Evolutionary conservation across 2,113 vertebrate species (phyloP), one percentile per base, ranked within the genome.

Genomic region (Clarias macrocephalus): DNA sequence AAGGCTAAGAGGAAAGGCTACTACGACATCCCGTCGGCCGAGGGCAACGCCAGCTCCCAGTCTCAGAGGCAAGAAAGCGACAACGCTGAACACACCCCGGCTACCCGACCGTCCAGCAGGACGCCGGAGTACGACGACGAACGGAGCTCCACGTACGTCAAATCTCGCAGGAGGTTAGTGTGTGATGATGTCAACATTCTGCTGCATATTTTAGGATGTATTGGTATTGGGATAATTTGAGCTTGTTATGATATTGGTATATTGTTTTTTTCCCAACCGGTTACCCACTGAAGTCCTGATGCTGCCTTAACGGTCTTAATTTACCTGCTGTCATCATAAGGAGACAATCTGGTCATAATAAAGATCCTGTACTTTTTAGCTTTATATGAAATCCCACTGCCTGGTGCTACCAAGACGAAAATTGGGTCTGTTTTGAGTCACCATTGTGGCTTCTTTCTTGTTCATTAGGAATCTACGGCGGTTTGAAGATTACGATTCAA

Each of bases 1-100:
- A 99, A 99, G 92, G 97, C 98, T 65, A 99, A 99, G 93, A 95
- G 96, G 92, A 99, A 99, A 85, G 98, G 98, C 0, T 99, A 99
- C 93, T 99, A 99, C 80, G 98, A 99, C 91, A 97, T 99, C 90
- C 97, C 97, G 0, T 94, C 96, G 0, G 91, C 93, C n/a, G 96
- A 97, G 19, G 93, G 90, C 9, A 95, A 66, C 92, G 93, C 90
- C 3, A 95, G 21, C 90, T 83, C 87, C 82, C 95, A 95, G 90
- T 94, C 91, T 0, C 93, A 96, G 90, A 95, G 94, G 88, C 92
- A 94, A 23, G 91, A 94, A 82, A 96, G 95, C 4, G 96, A 97
- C 66, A 97, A 95, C 93, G 91, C 94, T 75, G 95, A 94, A 5
- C 95, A 95, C 85, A 96, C 96, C 88, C 70, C 86, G 4, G 91